A percentile compares a stretch with the other conserved stretches of the same genome.
Conservation (phyloP, 2,797 vertebrate genomes). For the Chelidonichthys spinosus region DNA sequence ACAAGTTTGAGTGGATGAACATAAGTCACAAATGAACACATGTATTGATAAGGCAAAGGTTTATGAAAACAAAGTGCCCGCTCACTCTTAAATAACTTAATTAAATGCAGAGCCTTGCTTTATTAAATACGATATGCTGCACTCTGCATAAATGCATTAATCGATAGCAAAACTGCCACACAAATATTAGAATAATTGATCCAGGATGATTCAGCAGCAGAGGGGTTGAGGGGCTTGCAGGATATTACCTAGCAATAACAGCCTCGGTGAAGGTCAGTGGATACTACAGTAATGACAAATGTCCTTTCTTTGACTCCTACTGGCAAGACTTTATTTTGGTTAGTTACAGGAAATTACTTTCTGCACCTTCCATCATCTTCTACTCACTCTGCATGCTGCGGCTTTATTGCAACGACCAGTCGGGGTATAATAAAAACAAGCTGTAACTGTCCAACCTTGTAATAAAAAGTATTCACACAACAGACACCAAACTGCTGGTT, state of each 20-base stretch:
- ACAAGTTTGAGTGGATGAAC: slow-evolving; percentile 52
- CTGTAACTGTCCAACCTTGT: slow-evolving; percentile 65
- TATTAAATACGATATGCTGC: slow-evolving; percentile 81
- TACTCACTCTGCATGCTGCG: slow-evolving; percentile 56
- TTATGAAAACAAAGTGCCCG: slow-evolving; percentile 69
- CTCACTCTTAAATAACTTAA: slow-evolving; percentile 70
- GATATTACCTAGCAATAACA: slow-evolving; percentile 73
- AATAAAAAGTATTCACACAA: slow-evolving; percentile 71
- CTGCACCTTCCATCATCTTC: slow-evolving; percentile 68
- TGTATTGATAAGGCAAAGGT: slow-evolving; percentile 67
- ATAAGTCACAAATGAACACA: slow-evolving; percentile 67
- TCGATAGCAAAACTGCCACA: slow-evolving; percentile 79
- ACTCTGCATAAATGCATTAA: slow-evolving; percentile 79
- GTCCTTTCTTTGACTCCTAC: slow-evolving; percentile 70
- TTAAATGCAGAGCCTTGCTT: slow-evolving; percentile 70
- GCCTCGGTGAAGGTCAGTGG: slow-evolving; percentile 75
- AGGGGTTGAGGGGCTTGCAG: slow-evolving; percentile 60
- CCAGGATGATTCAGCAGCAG: slow-evolving; percentile 76
- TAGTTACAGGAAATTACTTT: slow-evolving; percentile 79
- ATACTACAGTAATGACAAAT: slow-evolving; percentile 76
- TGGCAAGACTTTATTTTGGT: slow-evolving; percentile 76
- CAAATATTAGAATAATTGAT: slow-evolving; percentile 84
- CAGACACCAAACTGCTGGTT: slow-evolving; percentile 61
- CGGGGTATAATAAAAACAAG: slow-evolving; percentile 72
- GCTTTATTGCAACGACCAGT: slow-evolving; percentile 72